These are phyloP conservation scores for Trinorchestia longiramus DNA, from an alignment of 1,140 invertebrate genomes.

Conservation along the genomic window DNA sequence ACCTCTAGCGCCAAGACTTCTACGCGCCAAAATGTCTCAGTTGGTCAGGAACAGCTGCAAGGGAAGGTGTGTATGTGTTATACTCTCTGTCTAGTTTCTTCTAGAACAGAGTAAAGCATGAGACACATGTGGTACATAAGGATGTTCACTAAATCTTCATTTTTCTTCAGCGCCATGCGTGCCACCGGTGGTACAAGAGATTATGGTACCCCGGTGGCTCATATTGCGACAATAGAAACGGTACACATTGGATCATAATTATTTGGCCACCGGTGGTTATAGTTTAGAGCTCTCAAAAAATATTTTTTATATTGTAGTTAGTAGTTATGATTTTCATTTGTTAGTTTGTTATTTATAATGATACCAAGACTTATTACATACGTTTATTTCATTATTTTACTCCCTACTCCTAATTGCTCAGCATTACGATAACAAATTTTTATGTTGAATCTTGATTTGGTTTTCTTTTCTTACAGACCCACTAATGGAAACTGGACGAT, in stretches of 20 bases:
- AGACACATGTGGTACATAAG: conserved; percentile 30
- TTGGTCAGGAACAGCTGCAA: conserved; percentile 29
- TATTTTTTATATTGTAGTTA: background rate
- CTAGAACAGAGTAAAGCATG: conserved; percentile 14
- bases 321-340: background rate
- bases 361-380: too few species aligned
- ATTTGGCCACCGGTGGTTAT: background rate
- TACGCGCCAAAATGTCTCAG: conserved; percentile 24
- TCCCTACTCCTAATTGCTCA: conserved; percentile 6
- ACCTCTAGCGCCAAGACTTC: conserved; percentile 12
- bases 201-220: conserved; percentile 13
- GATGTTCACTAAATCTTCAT: conserved; percentile 31
- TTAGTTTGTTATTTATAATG: too few species aligned
- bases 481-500: conserved; percentile 21
- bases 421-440: conserved; percentile 1
- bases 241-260: background rate
- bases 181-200: conserved; percentile 28
- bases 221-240: conserved; percentile 24
- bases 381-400: background rate
- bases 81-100: conserved; percentile 26
- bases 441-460: conserved; percentile 9
- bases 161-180: conserved; percentile 12
- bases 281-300: conserved; percentile 9
- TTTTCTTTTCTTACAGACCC: conserved; percentile 8
- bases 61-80: conserved; percentile 29